Evolutionary conservation across 1,140 invertebrate genomes (phyloP), one percentile per base, ranked within the genome.

Genomic region (Lethrus apterus): DNA sequence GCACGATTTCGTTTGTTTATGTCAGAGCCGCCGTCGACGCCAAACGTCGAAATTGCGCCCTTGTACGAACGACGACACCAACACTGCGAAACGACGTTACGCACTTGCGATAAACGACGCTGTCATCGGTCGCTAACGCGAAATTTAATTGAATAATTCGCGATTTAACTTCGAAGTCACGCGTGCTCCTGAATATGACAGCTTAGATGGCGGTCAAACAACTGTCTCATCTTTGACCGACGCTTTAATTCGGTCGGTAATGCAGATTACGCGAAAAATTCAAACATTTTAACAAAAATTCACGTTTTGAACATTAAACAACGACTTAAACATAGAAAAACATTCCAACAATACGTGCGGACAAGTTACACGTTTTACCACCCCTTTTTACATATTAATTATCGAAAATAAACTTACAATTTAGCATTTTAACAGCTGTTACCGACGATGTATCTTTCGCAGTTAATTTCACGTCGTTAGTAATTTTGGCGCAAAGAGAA

Each of bases 131-230:
- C 23, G 40, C 29, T 42, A 42, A 42, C 24, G 13, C 13, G 11
- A 24, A 26, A 26, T 24, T 42, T 29, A 42, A 42, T 42, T 26
- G 15, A 42, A 26, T 42, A 42, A 42, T 42, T 42, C 40, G 29
- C 21, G 5, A 42, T 26, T 26, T 23, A 26, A 17, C 21, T 26
- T 21, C 17, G 17, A 29, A 42, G 24, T 42, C 40, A 42, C 40
- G 40, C 40, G 40, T 42, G 40, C 40, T 42, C 15, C 23, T n/a
- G 13, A 42, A 29, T 29, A 42, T 42, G 40, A 42, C 40, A 42
- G 40, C 24, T 42, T 24, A 42, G 21, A 42, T 42, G 40, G 40
- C 40, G 40, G 40, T 42, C 40, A 42, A 42, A 42, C 40, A 42
- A 42, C 40, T 42, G 40, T 26, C 40, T 42, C 29, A 18, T 18